Percentiles rank a stretch among this genome's conserved stretches.
Evolutionary conservation across 2,888 invertebrate species (phyloP).

Genomic region (Lacanobia oleracea): DNA sequence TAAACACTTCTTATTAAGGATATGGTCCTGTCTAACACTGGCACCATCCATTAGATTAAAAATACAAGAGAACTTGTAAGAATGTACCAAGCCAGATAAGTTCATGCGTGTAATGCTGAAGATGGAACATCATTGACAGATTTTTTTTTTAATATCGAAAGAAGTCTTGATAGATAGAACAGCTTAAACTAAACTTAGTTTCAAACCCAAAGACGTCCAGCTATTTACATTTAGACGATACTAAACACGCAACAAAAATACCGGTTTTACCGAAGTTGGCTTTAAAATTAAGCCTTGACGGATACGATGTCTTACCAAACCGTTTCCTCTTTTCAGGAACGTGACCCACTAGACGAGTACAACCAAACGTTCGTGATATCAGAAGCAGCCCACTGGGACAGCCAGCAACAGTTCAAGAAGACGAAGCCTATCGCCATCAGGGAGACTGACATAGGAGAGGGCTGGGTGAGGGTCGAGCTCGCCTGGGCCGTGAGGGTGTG

Average conservation of each 20-base stretch:
- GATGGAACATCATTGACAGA: not conserved
- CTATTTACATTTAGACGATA: too few relatives aligned
- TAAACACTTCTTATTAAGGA: not conserved
- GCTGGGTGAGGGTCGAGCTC: slow-evolving; percentile 95
- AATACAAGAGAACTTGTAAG: not conserved
- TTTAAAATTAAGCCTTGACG: not conserved
- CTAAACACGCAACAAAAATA: not conserved
- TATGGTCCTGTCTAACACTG: not conserved
- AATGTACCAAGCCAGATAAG: not conserved
- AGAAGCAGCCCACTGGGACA: slow-evolving; percentile 94
- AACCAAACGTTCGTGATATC: slow-evolving; percentile 95
- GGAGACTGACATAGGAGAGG: slow-evolving; percentile 94
- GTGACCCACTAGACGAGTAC: slow-evolving; percentile 91
- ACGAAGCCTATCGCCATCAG: slow-evolving; percentile 95
- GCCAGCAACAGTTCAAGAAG: slow-evolving; percentile 93
- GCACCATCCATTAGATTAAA: too few relatives aligned
- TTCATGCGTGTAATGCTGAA: too few relatives aligned
- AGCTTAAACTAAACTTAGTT: not conserved
- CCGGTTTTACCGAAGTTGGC: not conserved
- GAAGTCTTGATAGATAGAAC: not conserved
- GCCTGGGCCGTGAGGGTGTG: slow-evolving; percentile 94
- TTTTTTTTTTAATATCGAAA: too few relatives aligned
- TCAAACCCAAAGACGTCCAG: too few relatives aligned
- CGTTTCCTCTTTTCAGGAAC: slow-evolving; percentile 78
- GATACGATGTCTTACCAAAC: slow-evolving; percentile 1